Conservation (phyloP, 1,140 invertebrate genomes). For the Amphibalanus amphitrite region DNA sequence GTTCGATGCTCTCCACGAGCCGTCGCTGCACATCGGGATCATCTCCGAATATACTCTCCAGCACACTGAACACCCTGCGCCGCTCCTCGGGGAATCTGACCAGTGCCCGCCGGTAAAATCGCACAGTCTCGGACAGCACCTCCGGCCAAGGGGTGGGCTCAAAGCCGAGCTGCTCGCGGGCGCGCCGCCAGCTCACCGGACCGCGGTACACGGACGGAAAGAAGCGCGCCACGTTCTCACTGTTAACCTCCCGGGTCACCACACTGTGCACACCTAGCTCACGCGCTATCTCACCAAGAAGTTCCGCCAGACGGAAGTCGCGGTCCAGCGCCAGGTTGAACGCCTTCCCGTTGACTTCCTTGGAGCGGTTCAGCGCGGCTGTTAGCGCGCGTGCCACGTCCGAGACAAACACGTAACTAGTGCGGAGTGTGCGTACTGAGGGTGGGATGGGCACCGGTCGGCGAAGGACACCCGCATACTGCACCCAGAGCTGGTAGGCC, state of each 20-base stretch:
- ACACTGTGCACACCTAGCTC: conserved; percentile 19
- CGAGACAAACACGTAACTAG: conserved; percentile 30
- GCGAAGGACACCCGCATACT: conserved; percentile 21
- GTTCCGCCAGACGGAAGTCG: conserved; percentile 20
- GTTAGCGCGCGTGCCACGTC: conserved; percentile 29
- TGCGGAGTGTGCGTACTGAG: conserved; percentile 20
- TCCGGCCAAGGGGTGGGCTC: conserved; percentile 21
- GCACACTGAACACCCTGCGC: not conserved
- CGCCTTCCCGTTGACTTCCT: conserved; percentile 22
- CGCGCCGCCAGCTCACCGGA: conserved; percentile 26
- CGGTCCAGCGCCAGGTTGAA: conserved; percentile 29
- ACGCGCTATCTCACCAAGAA: conserved; percentile 21
- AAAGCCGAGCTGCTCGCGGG: conserved; percentile 24
- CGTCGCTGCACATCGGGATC: not conserved
- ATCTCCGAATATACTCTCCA: not conserved
- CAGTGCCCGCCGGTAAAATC: not conserved
- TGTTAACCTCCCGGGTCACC: conserved; percentile 13
- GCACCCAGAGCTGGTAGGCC: conserved; percentile 33
- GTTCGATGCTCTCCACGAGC: not conserved
- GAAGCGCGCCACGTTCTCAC: conserved; percentile 22
- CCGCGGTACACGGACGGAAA: conserved; percentile 31
- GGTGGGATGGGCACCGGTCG: conserved; percentile 25
- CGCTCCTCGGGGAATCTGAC: not conserved
- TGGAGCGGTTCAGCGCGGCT: conserved; percentile 17
- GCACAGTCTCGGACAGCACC: not conserved